Evolutionary conservation across 2,888 invertebrate species (phyloP).

Genomic region (Papilio gigon): DNA sequence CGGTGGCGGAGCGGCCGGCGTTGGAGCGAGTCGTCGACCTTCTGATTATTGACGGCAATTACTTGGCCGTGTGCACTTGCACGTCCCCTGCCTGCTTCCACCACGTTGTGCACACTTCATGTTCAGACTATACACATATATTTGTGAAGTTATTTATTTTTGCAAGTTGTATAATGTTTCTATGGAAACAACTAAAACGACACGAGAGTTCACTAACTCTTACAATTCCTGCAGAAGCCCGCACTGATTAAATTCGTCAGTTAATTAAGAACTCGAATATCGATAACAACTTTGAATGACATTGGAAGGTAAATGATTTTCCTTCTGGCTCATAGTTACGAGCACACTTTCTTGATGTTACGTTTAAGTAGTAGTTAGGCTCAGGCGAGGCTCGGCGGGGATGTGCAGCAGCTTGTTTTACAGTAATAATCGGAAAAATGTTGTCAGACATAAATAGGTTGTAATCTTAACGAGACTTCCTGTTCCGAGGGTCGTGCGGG

Average conservation of each 20-base stretch:
- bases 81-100: neutral
- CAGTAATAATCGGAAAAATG: neutral
- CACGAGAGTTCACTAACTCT: too few relatives aligned
- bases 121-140: too few relatives aligned
- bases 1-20: neutral
- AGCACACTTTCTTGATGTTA: too few relatives aligned
- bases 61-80: neutral
- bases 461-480: constrained; percentile 10
- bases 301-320: too few relatives aligned
- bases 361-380: neutral
- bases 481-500: constrained; percentile 2
- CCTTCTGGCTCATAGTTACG: too few relatives aligned
- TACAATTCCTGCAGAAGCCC: too few relatives aligned
- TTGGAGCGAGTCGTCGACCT: constrained; percentile 29
- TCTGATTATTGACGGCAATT: constrained; percentile 15
- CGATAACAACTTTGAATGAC: too few relatives aligned
- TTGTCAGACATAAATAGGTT: neutral
- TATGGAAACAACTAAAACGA: too few relatives aligned
- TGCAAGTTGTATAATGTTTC: too few relatives aligned
- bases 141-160: too few relatives aligned
- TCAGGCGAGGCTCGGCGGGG: neutral
- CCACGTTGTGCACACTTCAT: neutral
- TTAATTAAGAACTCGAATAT: too few relatives aligned
- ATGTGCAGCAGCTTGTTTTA: neutral
- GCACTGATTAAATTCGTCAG: too few relatives aligned